Evolutionary conservation across 2,113 vertebrate species (phyloP), one percentile per base, ranked within the genome.

Genomic region (Colaptes auratus): DNA sequence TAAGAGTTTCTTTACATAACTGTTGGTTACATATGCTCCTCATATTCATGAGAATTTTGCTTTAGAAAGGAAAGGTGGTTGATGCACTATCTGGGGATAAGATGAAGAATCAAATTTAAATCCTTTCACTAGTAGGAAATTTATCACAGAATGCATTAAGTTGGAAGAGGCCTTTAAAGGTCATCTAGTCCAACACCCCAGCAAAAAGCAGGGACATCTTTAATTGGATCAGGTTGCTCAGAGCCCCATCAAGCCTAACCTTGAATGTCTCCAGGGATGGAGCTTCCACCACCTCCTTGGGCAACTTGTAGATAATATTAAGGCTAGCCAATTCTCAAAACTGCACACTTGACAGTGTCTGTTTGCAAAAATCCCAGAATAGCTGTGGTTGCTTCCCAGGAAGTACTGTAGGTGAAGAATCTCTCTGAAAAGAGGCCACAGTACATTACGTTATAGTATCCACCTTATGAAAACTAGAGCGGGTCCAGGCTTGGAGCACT

Each of bases 401-500:
- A 64, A 64, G 13, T 59, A 42, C 1, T 67, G 24, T 60, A 46
- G 35, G 18, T 48, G 9, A 20, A 36, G 55, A 52, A 92, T 63
- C 72, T 66, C 7, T n/a, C 59, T 59, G 16, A 1, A 23, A 39
- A 73, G 55, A 64, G 30, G 7, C 28, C 36, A 18, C 39, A 61
- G 44, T 17, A 50, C 31, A 31, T 42, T 12, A 44, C 80, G 31
- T 42, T 10, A 44, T 76, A 76, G 69, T 55, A 58, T 10, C 33
- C 67, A 64, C 10, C 7, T 18, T 11, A 0, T 0, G 1, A 31
- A 44, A 73, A 21, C 7, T 17, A 60, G 19, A 10, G 15, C 11
- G n/a, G 48, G 21, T 7, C 63, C 70, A 64, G 61, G 20, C 53
- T 50, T 30, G 50, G 70, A 36, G 24, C 33, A 28, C 36, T 27